phyloP scores from a whole-genome alignment of 2,888 invertebrate genomes.

The Spodoptera littoralis region DNA sequence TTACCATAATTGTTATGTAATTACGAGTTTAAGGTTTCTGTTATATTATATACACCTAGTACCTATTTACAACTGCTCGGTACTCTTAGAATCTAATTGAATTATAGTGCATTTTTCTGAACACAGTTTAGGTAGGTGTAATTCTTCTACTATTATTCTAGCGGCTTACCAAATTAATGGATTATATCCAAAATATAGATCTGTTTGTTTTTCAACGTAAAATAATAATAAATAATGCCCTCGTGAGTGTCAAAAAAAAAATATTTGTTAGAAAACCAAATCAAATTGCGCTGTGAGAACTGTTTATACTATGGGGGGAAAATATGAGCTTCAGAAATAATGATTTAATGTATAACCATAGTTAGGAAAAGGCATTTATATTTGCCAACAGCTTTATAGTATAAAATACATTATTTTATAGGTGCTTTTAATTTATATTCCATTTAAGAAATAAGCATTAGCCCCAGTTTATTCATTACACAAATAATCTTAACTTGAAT shows the following conservation, averaged over 20 bases:
- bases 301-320: constrained; percentile 10
- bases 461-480: constrained; percentile 42
- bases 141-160: too few relatives aligned
- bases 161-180: too few relatives aligned
- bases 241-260: background rate
- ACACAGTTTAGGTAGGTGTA: background rate
- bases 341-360: constrained; percentile 22
- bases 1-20: constrained; percentile 69
- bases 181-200: constrained; percentile 2
- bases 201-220: constrained; percentile 1
- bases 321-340: constrained; percentile 43
- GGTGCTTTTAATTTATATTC: constrained; percentile 51
- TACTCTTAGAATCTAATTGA: constrained; percentile 21
- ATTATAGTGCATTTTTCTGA: constrained; percentile 10
- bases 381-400: constrained; percentile 16
- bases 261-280: constrained; percentile 34
- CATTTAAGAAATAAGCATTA: constrained; percentile 27
- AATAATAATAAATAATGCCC: background rate
- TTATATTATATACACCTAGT: constrained; percentile 37
- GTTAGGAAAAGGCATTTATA: constrained; percentile 3
- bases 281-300: constrained; percentile 51
- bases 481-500: constrained; percentile 39
- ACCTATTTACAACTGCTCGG: constrained; percentile 28
- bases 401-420: constrained; percentile 14
- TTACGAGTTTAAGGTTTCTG: constrained; percentile 52